Base-by-base conservation (phyloP, 23 tunicate species). In the Styela plicata region DNA sequence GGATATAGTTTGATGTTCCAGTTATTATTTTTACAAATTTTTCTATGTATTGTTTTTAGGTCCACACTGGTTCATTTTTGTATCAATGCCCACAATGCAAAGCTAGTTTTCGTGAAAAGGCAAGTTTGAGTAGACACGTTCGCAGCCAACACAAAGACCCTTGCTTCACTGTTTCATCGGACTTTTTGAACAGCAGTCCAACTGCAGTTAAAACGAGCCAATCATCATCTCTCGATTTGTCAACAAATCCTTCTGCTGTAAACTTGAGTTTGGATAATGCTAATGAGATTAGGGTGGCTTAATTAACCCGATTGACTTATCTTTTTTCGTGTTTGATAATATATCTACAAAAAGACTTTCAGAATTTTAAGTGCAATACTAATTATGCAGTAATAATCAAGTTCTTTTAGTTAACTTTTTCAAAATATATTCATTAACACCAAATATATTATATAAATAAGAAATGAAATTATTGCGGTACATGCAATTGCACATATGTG, bases 21-120 rank as follows among this genome's bases (percentile, higher is more conserved):
- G n/a, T n/a, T n/a, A n/a, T n/a, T n/a, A n/a, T n/a, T n/a, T n/a
- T n/a, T n/a, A n/a, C n/a, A n/a, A n/a, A n/a, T n/a, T n/a, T n/a
- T n/a, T n/a, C n/a, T n/a, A n/a, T n/a, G n/a, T n/a, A n/a, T n/a
- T n/a, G n/a, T n/a, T 33, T 80, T 28, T 2, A 79, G 84, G 84
- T 86, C 5, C 89, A 86, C 73, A 86, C 89, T 37, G 84, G 80
- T 52, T 69, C 53, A 30, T 79, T 34, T 52, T 52, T 79, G 27
- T 79, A 86, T 74, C 84, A 86, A 71, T 86, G 89, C 34, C 44
- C 84, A 16, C 84, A 86, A 30, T 86, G 89, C 73, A 80, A 79
- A 63, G 89, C 89, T 16, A 86, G 89, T 76, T 86, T 86, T 44
- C 79, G 89, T 24, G 89, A 86, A 52, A 86, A 79, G 70, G 89